phyloP scores from a whole-genome alignment of 2,888 invertebrate genomes.

The Papilio demoleus region DNA sequence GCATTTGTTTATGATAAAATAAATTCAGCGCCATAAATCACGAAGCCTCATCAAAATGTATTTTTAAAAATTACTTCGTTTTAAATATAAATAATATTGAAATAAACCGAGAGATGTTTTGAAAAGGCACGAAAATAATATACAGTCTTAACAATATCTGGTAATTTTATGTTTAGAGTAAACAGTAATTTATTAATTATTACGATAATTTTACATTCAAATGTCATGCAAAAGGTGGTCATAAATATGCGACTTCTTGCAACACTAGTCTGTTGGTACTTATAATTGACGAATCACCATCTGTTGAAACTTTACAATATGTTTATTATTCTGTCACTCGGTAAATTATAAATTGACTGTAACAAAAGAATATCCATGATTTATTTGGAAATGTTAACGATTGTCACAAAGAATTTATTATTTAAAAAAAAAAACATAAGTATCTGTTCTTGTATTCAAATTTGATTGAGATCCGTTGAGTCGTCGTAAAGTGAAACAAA shows the following conservation, averaged over 20 bases:
- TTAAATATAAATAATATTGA: not conserved
- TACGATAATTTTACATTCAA: not conserved
- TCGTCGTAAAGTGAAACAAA: too few relatives aligned
- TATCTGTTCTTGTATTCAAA: too few relatives aligned
- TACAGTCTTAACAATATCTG: not conserved
- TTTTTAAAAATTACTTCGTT: not conserved
- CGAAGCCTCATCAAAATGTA: not conserved
- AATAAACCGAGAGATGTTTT: not conserved
- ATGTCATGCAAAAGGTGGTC: not conserved
- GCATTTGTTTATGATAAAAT: constrained; percentile 11
- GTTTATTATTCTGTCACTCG: not conserved
- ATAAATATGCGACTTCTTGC: not conserved
- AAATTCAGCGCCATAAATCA: constrained; percentile 4
- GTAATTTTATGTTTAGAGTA: not conserved
- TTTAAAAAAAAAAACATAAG: too few relatives aligned
- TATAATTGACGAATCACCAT: not conserved
- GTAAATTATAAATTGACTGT: not conserved
- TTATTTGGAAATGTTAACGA: not conserved
- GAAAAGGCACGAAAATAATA: not conserved
- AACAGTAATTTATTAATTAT: not conserved
- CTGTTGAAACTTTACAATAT: not conserved
- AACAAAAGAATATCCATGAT: too few relatives aligned
- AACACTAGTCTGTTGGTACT: not conserved
- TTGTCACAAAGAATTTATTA: too few relatives aligned
- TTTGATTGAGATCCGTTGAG: too few relatives aligned